Conservation (phyloP, 2,113 vertebrate genomes). For the Spermophilus dauricus region DNA sequence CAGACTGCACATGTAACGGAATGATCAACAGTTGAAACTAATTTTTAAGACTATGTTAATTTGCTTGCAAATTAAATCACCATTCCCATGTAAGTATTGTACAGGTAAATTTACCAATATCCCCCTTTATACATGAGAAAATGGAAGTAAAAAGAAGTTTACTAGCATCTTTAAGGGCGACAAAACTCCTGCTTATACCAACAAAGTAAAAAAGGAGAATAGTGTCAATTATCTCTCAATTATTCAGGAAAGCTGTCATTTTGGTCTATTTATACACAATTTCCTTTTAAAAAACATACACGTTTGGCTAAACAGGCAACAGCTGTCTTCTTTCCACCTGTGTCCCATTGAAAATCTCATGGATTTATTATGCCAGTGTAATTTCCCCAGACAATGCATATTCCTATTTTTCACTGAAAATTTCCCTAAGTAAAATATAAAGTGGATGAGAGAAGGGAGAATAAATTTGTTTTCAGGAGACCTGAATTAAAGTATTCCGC, state of each 20-base stretch:
- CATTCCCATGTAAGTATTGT: not conserved
- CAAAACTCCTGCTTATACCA: constrained; percentile 35
- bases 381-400: constrained; percentile 72
- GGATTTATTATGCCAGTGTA: constrained; percentile 54
- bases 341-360: constrained; percentile 63
- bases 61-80: constrained; percentile 6
- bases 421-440: constrained; percentile 60
- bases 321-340: constrained; percentile 75
- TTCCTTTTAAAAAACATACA: constrained; percentile 52
- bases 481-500: constrained; percentile 63
- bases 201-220: constrained; percentile 55
- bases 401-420: constrained; percentile 54
- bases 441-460: constrained; percentile 1
- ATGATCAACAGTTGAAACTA: not conserved
- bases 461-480: constrained; percentile 65
- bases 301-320: constrained; percentile 60
- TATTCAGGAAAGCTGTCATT: constrained; percentile 69
- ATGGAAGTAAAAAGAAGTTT: not conserved
- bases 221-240: constrained; percentile 41
- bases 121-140: not conserved
- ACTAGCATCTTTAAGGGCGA: constrained; percentile 9
- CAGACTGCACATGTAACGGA: not conserved
- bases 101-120: not conserved
- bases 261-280: constrained; percentile 69
- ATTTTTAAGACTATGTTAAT: constrained; percentile 25